Evolutionary conservation across 2,888 invertebrate genomes (phyloP), one percentile per base, ranked within the genome.

Genomic region (Zaprionus obscuricornis): DNA sequence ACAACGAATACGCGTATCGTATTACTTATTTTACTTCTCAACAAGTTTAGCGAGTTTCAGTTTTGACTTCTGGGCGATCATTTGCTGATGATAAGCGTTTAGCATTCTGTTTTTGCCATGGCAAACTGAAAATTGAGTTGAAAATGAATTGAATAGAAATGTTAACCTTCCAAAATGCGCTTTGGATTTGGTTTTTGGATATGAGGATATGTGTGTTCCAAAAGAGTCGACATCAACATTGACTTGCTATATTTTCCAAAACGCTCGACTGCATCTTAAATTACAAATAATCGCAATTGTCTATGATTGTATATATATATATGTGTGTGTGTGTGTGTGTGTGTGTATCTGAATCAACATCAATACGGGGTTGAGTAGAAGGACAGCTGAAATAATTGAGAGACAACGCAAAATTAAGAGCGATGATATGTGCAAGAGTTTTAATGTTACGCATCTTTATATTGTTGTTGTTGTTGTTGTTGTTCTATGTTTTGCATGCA

Each of bases 311-410:
- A 27, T 31, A 18, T 33, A 8, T n/a, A 17, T 36, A 14, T 11
- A 22, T 37, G 18, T 13, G 40, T 18, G 34, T 51, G 22, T 43
- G 26, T 46, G 55, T 40, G 31, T 54, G 63, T 46, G 56, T 31
- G 43, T 39, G 36, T 55, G 58, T 37, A 51, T 34, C 16, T 31
- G 33, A 6, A 17, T 45, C 31, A 7, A 5, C 10, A 13, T n/a
- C n/a, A 13, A 17, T 13, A 31, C 4, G 10, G 26, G 20, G 36
- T 13, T 14, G 6, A 17, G 11, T 34, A 54, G 58, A 43, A 65
- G 86, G n/a, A n/a, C 88, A 88, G 88, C 88, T 88, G 88, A 88
- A 88, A 88, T 88, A 88, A 88, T 87, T 85, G 79, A 86, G 83
- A 87, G 87, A 86, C 81, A 85, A 85, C 73, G 73, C 75, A 75